Evolutionary conservation across 2,797 vertebrate species (phyloP).

Genomic region (Catostomus latipinnis): DNA sequence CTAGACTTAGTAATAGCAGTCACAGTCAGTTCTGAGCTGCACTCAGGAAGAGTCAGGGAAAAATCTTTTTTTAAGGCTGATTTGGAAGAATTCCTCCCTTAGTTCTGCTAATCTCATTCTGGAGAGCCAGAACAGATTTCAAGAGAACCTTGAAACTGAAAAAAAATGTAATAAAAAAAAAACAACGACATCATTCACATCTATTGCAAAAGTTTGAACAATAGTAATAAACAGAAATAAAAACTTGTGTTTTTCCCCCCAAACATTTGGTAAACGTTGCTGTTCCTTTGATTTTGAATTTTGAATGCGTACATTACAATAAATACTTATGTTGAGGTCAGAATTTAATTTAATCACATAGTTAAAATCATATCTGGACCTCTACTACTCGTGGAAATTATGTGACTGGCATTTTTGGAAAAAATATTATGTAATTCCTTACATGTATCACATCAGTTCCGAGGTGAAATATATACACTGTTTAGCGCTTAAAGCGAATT

Average conservation of each 20-base stretch:
- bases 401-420: too few relatives aligned
- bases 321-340: neutral
- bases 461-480: too few relatives aligned
- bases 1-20: neutral
- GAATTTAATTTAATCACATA: neutral
- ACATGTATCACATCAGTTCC: too few relatives aligned
- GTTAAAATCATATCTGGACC: neutral
- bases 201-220: neutral
- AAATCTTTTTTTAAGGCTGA: slow-evolving; percentile 23
- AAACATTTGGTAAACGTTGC: too few relatives aligned
- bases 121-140: slow-evolving; percentile 19
- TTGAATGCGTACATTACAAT: neutral
- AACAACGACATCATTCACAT: neutral
- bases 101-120: slow-evolving; percentile 45
- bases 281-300: neutral
- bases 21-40: neutral
- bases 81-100: slow-evolving; percentile 31
- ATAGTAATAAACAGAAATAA: neutral
- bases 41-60: neutral
- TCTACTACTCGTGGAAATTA: too few relatives aligned
- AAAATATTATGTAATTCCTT: too few relatives aligned
- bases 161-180: too few relatives aligned
- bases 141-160: slow-evolving; percentile 17
- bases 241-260: too few relatives aligned
- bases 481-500: too few relatives aligned